Evolutionary conservation across 1,140 invertebrate genomes (phyloP), one percentile per base, ranked within the genome.

Genomic region (Zophobas morio): DNA sequence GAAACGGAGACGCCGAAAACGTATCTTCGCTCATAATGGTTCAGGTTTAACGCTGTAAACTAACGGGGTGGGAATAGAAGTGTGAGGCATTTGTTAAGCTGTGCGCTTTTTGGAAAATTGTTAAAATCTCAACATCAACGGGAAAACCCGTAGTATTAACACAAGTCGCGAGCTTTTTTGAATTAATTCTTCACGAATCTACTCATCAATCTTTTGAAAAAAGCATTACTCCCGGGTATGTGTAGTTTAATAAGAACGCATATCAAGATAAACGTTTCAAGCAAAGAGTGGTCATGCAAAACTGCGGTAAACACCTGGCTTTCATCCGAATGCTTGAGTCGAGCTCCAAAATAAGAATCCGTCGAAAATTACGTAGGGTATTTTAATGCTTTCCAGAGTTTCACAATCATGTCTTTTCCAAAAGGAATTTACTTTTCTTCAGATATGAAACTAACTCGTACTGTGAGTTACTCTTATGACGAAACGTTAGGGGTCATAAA

Each of bases 381-480:
- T 35, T 54, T 8, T n/a, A 6, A 56, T 32, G 8, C 66, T 76
- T 70, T 53, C 32, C 53, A 87, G 86, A 80, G 63, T 0, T 84
- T 86, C 56, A 60, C 80, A 75, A 76, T 87, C 0, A 78, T 81
- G 54, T 76, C 70, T 3, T 32, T 79, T 3, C 77, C 33, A 66
- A 20, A 20, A 76, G 79, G 6, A 42, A 76, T 47, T 40, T 79
- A 47, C 35, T 66, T 87, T 2, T 79, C 79, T 74, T 82, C 85
- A 8, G 86, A 85, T 46, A 77, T 86, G 76, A 81, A 63, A 42
- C 54, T 86, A 6, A 75, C 34, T 3, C 78, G 80, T 35, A 76
- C 8, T 0, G 81, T 87, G 0, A 80, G 60, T 33, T 87, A 84
- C 53, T 78, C 77, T 0, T 85, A 80, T n/a, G n/a, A n/a, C n/a